phyloP scores from a whole-genome alignment of 2,113 vertebrate species.

The Cottus gobio region DNA sequence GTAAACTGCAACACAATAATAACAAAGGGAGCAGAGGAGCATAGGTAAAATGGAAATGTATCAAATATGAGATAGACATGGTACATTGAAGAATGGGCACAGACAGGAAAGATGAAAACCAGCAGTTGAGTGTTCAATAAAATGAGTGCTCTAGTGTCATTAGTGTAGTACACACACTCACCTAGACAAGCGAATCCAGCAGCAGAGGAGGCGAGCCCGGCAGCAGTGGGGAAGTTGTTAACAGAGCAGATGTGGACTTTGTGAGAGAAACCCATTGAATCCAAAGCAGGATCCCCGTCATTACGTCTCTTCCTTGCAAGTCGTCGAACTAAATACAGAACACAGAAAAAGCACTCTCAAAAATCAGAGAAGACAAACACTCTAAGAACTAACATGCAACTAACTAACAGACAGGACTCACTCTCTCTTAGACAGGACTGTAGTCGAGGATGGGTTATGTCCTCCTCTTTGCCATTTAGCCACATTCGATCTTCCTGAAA shows the following conservation, averaged over 20 bases:
- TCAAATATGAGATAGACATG: neutral
- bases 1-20: constrained; percentile 82
- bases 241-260: constrained; percentile 92
- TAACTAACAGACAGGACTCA: constrained; percentile 74
- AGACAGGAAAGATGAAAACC: neutral
- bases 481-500: constrained; percentile 92
- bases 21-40: neutral
- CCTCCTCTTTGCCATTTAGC: constrained; percentile 91
- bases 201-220: constrained; percentile 94
- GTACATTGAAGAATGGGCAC: neutral
- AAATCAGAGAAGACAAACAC: too few species aligned
- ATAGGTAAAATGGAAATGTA: neutral
- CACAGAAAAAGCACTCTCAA: neutral
- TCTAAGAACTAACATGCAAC: neutral
- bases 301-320: constrained; percentile 88
- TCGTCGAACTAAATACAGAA: constrained; percentile 85
- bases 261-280: constrained; percentile 75
- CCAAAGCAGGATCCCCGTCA: constrained; percentile 31
- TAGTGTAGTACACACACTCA: constrained; percentile 65
- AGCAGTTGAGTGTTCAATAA: neutral
- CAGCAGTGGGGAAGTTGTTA: constrained; percentile 97
- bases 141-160: neutral
- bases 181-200: constrained; percentile 96
- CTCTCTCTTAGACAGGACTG: constrained; percentile 93
- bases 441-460: constrained; percentile 87